Base-by-base conservation (phyloP, 2,797 vertebrate genomes). In the Tapirus indicus region DNA sequence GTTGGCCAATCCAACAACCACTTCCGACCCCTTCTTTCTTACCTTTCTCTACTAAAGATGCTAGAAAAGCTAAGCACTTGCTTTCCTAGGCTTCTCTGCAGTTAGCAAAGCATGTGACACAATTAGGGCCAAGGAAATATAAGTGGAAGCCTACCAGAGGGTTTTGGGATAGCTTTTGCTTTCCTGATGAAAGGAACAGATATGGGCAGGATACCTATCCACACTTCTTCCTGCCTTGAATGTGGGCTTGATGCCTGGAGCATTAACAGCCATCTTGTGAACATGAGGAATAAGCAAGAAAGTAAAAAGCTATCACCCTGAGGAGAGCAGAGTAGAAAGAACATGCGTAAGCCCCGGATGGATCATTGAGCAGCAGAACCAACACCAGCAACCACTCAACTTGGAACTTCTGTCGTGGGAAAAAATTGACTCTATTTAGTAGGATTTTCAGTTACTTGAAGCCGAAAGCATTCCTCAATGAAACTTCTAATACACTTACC, bases 401-500 rank as follows among this genome's bases (percentile, higher is more conserved):
- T 88, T 44, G 52, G 71, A 25, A 66, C 54, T 54, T 95, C 38
- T 49, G 17, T 69, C n/a, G 54, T 1, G 49, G 29, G 54, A 41
- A 75, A 84, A 66, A 47, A 35, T 5, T 69, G 29, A 82, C 4
- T 75, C 32, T 62, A 20, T 29, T 78, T 35, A 13, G 29, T 44
- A 68, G 56, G 41, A 5, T 64, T 79, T 74, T 96, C n/a, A 52
- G 49, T 52, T 52, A 35, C 12, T 11, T 75, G n/a, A 93, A 82
- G 47, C 29, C 60, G 23, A 87, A 97, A 54, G 6, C 60, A 35
- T 29, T 44, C 69, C 44, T 68, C 54, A 82, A 68, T 56, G 27
- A 89, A 95, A 32, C 2, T 17, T 84, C 49, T 54, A 83, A 66
- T 8, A n/a, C 12, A 97, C 99, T 99, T 97, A 99, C 99, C 99